Evolutionary conservation across 23 tunicate genomes (phyloP), one percentile per base, ranked within the genome.

Genomic region (Trididemnum clinides): DNA sequence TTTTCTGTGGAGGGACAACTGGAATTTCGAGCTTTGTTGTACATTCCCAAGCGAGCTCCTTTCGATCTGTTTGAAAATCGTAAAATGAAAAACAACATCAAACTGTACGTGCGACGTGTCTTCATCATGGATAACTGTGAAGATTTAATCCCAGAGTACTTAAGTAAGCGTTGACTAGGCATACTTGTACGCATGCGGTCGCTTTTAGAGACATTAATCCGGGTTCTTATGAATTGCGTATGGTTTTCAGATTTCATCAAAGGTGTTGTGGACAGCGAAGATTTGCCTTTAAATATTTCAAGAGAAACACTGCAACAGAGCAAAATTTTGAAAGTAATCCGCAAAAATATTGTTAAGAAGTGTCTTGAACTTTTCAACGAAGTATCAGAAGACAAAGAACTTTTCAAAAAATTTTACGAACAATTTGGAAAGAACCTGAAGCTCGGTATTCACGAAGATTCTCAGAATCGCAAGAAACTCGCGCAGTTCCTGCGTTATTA

Each of bases 101-200:
- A 94, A 75, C 57, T 94, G 90, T 94, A 94, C 75, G 98, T 94
- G 32, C 75, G 98, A 27, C 82, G 98, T 35, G 98, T 94, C 4
- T 95, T 95, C 85, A 95, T 95, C 87, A 95, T 94, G 98, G 95
- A 95, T 80, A 90, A 95, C 86, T 95, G 99, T 58, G 98, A 95
- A 49, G 99, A 95, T 32, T 87, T 95, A 0, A 95, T 95, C 50
- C 99, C 99, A 1, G 99, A 95, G 71, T 95, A 95, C 63, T 77
- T 95, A 19, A 95, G 98, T 94, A 81, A 88, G 98, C 83, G 1
- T 44, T 44, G 15, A 10, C 54, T 49, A 10, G 54, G 15, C 15
- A 15, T 49, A n/a, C n/a, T n/a, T n/a, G n/a, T n/a, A n/a, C n/a
- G n/a, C n/a, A n/a, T n/a, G n/a, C n/a, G n/a, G n/a, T n/a, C n/a